These are phyloP conservation scores for Drosophila teissieri DNA, from an alignment of 1,140 invertebrate species.

Conservation along the genomic window DNA sequence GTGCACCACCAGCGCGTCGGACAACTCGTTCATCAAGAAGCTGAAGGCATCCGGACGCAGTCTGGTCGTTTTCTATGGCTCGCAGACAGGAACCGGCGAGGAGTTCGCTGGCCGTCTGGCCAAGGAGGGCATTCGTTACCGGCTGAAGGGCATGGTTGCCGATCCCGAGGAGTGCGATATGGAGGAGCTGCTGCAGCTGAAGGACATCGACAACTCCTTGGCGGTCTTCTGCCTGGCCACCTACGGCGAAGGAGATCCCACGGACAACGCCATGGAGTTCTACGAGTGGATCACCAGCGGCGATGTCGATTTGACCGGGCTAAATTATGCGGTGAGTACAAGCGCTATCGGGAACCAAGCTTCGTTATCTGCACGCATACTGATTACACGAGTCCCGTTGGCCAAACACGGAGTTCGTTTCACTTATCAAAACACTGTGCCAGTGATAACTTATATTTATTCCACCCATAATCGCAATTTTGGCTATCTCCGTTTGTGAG, in stretches of 20 bases:
- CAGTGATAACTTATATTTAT: slow-evolving; percentile 28
- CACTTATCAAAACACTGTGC: slow-evolving; percentile 36
- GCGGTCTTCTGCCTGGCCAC: slow-evolving; percentile 99
- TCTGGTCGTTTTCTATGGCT: slow-evolving; percentile 99
- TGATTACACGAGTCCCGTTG: slow-evolving; percentile 28
- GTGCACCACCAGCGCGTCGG: slow-evolving; percentile 87
- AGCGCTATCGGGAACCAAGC: no score
- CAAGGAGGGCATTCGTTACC: slow-evolving; percentile 97
- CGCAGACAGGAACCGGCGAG: slow-evolving; percentile 99
- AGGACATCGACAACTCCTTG: slow-evolving; percentile 96
- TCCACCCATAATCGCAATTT: background rate
- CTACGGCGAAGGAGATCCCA: slow-evolving; percentile 99
- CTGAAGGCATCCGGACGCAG: slow-evolving; percentile 94
- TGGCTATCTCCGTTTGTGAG: slow-evolving; percentile 12
- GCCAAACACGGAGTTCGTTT: slow-evolving; percentile 3
- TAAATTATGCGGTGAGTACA: slow-evolving; percentile 98
- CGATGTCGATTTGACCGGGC: slow-evolving; percentile 93
- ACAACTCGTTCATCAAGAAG: slow-evolving; percentile 96
- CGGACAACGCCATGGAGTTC: slow-evolving; percentile 99
- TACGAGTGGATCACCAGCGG: slow-evolving; percentile 98
- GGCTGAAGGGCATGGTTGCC: slow-evolving; percentile 98
- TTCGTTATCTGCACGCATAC: slow-evolving; percentile 5
- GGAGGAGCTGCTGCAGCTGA: slow-evolving; percentile 95
- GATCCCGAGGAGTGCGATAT: slow-evolving; percentile 99
- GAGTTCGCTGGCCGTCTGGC: slow-evolving; percentile 99